These are phyloP conservation scores for Clarias laeviceps DNA, from an alignment of 2,797 vertebrate genomes.

Conservation along the genomic window DNA sequence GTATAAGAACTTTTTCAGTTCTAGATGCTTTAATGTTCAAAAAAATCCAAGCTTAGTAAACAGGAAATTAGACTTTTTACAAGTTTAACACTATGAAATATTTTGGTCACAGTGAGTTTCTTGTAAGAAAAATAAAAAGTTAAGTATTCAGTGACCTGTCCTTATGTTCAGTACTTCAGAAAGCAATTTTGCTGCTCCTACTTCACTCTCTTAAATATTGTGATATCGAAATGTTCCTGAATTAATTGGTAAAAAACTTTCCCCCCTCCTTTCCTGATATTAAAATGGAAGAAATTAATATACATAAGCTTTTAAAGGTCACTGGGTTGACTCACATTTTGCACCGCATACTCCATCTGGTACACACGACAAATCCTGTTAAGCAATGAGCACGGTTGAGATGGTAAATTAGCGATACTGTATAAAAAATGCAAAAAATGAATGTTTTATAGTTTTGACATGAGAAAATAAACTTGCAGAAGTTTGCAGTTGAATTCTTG, in stretches of 20 bases:
- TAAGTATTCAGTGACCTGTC: constrained; percentile 5
- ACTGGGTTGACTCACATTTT: neutral
- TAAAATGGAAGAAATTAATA: neutral
- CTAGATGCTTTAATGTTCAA: neutral
- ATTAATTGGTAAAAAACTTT: neutral
- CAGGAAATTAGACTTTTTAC: neutral
- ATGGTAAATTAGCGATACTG: neutral
- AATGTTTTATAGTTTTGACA: neutral
- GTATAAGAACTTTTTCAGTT: neutral
- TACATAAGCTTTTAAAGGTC: constrained; percentile 11
- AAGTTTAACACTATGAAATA: neutral
- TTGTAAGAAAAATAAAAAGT: constrained; percentile 7
- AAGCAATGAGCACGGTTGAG: neutral
- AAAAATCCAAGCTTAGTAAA: neutral
- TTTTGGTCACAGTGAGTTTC: neutral
- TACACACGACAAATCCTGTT: neutral
- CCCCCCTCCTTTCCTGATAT: neutral
- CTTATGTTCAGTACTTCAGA: neutral
- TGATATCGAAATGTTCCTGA: neutral
- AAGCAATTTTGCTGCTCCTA: neutral
- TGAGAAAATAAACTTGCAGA: neutral
- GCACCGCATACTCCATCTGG: neutral
- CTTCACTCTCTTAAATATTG: neutral
- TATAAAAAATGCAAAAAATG: neutral
- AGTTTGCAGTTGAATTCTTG: neutral